Base-by-base conservation (phyloP, 1,140 invertebrate species). In the Bombus polaris region DNA sequence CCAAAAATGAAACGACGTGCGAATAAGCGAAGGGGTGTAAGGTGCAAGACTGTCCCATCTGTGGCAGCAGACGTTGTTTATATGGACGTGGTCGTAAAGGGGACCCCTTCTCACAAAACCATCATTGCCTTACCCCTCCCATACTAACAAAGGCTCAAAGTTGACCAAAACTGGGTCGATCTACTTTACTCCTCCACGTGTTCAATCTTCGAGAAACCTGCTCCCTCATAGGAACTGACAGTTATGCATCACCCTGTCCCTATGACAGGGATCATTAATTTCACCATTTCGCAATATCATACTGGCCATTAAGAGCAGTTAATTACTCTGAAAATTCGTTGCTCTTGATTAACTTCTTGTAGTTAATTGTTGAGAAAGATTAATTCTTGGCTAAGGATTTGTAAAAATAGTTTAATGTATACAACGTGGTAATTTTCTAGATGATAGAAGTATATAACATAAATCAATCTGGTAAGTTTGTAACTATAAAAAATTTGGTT, bases 81-180 rank as follows among this genome's bases (percentile, higher is more conserved):
- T 94, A 94, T 92, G 92, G 86, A 88, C 81, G 72, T 84, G 81
- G 57, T 88, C 28, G 74, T 68, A 79, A 44, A 12, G 76, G 72
- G 81, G 70, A 57, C 83, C 89, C 91, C 90, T 89, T 84, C 90
- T 91, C 88, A 82, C 83, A 83, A 57, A 90, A 89, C 85, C 57
- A 83, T 37, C 47, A 32, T 68, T 65, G 37, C 72, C 65, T 82
- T 85, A 82, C 79, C 89, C 89, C 89, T 82, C 82, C 88, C 83
- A 78, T 47, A 62, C 39, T 71, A 66, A 82, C 74, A 81, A 87
- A 89, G 86, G 72, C 88, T 82, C 83, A 85, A 85, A 91, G 82
- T 89, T 89, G 88, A 83, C 83, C 83, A 87, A 88, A 93, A 93
- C 88, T 93, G 92, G 93, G 92, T 92, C 92, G 91, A 86, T 91